Base-by-base conservation (phyloP, 2,113 vertebrate genomes). In the Ahaetulla prasina region DNA sequence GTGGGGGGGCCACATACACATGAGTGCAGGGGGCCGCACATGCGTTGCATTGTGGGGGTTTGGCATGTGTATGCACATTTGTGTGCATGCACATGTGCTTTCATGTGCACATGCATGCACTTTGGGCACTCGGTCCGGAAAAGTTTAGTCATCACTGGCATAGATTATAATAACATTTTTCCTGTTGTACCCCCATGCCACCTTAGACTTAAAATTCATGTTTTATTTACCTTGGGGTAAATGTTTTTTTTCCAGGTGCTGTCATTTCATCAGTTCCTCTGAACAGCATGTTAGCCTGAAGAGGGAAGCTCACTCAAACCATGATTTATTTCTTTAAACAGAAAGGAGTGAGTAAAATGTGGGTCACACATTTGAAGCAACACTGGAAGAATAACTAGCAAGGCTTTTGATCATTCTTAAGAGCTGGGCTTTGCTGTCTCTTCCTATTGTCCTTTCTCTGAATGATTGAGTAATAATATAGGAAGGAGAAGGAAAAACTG, bases 181-280 rank as follows among this genome's bases (percentile, higher is more conserved):
- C 0, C 0, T 74, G 35, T 23, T 89, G 57, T 18, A 39, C 84
- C 93, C 90, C 85, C 89, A 85, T 53, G 27, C 47, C 9, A 4
- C 27, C 45, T 60, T 85, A 57, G 52, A 87, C 4, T 45, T 49
- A 85, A 68, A 92, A 57, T 57, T 52, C 30, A n/a, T 50, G 84
- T 92, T 89, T 89, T 89, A 74, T 57, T 92, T 85, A 85, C 52
- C 47, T 22, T 85, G 39, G n/a, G 6, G 23, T 57, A 89, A 52
- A n/a, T 80, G 43, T 45, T 92, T 92, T 89, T 55, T 18, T 84
- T 27, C 50, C 43, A 35, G 50, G 23, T 50, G 47, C 50, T 47
- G 18, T 80, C 74, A 80, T 43, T 43, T 80, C 74, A 43, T 80
- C 74, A 80, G 49, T 85, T 54, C 23, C 52, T 49, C 86, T 92